Percentiles rank a stretch among this genome's conserved stretches.
phyloP scores from a whole-genome alignment of 1,140 invertebrate genomes.

The Cotesia vestalis region DNA sequence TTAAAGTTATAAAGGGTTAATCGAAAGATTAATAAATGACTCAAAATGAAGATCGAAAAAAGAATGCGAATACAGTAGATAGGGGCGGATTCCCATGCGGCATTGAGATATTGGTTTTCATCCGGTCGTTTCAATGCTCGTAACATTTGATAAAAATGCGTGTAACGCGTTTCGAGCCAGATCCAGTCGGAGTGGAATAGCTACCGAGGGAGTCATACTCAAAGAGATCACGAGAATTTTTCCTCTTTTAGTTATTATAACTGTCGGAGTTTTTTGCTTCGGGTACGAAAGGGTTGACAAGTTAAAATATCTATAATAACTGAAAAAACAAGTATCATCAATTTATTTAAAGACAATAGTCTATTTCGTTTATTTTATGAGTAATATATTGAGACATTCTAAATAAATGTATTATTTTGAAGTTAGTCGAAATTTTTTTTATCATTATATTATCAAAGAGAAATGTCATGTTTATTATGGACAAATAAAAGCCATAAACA shows the following conservation, averaged over 20 bases:
- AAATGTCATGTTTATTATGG: neutral
- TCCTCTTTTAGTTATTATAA: slow-evolving; percentile 40
- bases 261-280: neutral
- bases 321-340: neutral
- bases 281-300: slow-evolving; percentile 3
- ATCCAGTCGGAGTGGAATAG: slow-evolving; percentile 58
- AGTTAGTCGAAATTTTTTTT: too few relatives aligned
- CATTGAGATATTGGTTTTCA: slow-evolving; percentile 65
- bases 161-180: slow-evolving; percentile 59
- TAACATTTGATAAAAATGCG: slow-evolving; percentile 67
- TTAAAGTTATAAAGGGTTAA: neutral
- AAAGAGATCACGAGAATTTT: slow-evolving; percentile 64
- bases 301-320: slow-evolving; percentile 9
- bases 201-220: slow-evolving; percentile 59
- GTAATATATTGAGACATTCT: too few relatives aligned
- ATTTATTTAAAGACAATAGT: too few relatives aligned
- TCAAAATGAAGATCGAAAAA: neutral
- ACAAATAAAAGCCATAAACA: slow-evolving; percentile 27
- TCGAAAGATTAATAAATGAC: neutral
- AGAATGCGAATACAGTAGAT: neutral
- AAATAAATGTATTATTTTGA: too few relatives aligned
- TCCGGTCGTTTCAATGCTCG: slow-evolving; percentile 61
- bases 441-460: too few relatives aligned
- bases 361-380: too few relatives aligned
- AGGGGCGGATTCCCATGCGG: slow-evolving; percentile 54